Evolutionary conservation across 2,888 invertebrate species (phyloP).

Genomic region (Hypena proboscidalis): DNA sequence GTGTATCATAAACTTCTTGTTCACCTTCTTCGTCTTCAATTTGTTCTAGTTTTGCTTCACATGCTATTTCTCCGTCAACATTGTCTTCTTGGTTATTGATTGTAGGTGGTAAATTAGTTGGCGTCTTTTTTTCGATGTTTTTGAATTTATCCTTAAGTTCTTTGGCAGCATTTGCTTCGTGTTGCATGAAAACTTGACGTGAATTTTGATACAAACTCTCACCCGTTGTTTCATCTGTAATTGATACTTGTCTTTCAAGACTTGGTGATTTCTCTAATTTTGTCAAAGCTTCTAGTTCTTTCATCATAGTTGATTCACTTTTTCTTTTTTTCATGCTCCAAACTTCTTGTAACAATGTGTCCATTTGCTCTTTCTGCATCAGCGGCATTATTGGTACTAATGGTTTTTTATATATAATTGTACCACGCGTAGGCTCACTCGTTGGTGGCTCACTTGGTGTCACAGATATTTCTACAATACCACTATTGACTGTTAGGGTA

Average conservation of each 20-base stretch:
- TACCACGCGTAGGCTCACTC: conserved; percentile 17
- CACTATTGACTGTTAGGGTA: conserved; percentile 33
- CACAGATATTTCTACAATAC: conserved; percentile 25
- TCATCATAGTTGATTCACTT: conserved; percentile 41
- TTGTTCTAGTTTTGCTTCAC: conserved; percentile 3
- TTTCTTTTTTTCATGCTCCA: conserved; percentile 29
- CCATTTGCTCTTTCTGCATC: conserved; percentile 45
- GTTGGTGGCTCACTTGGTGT: conserved; percentile 20
- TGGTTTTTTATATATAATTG: conserved; percentile 27
- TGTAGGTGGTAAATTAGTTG: no score
- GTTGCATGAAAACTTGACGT: no score
- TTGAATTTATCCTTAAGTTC: no score
- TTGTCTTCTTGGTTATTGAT: no score
- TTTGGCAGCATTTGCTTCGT: background rate
- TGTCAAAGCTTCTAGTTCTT: conserved; percentile 46
- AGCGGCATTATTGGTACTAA: conserved; percentile 12
- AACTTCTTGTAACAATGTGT: conserved; percentile 43
- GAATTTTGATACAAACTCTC: conserved; percentile 6
- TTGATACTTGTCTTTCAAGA: background rate
- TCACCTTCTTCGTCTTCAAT: conserved; percentile 10
- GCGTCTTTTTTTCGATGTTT: no score
- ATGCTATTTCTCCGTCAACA: background rate
- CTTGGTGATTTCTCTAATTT: conserved; percentile 18
- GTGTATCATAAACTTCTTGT: conserved; percentile 35
- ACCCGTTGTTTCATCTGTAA: background rate